Conservation (phyloP, 2,888 invertebrate species). For the Orthosia gracilis region DNA sequence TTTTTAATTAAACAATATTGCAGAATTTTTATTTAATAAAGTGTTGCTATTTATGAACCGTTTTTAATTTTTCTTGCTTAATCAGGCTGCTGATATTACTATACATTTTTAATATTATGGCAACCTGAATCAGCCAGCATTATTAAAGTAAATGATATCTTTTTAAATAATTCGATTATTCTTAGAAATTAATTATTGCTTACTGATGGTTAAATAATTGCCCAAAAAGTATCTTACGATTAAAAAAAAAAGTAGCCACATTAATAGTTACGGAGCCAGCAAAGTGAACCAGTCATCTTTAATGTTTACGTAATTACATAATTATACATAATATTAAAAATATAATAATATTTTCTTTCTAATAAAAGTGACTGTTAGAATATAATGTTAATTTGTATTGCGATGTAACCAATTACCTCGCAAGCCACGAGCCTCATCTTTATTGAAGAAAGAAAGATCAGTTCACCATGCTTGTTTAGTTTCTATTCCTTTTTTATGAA, state of each 20-base stretch:
- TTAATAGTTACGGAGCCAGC: no score
- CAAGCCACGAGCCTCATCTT: neutral
- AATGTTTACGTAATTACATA: no score
- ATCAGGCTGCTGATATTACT: constrained; percentile 23
- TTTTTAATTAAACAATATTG: constrained; percentile 56
- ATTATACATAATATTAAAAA: no score
- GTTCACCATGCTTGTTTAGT: neutral
- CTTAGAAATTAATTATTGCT: no score
- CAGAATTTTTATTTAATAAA: constrained; percentile 31
- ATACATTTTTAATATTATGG: constrained; percentile 33
- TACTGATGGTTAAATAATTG: no score
- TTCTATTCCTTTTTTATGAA: no score
- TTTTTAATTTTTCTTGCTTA: constrained; percentile 57
- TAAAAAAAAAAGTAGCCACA: no score
- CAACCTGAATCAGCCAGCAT: constrained; percentile 12
- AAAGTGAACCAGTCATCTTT: no score
- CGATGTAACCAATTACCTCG: no score
- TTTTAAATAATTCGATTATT: no score
- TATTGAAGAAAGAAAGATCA: neutral
- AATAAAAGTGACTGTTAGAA: no score
- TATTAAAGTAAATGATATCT: neutral
- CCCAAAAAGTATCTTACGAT: no score
- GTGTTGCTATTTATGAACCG: constrained; percentile 36
- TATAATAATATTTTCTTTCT: constrained; percentile 11
- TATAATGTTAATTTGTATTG: constrained; percentile 3